These are phyloP conservation scores for Leptinotarsa haldemani DNA, from an alignment of 2,888 invertebrate genomes.

Conservation along the genomic window DNA sequence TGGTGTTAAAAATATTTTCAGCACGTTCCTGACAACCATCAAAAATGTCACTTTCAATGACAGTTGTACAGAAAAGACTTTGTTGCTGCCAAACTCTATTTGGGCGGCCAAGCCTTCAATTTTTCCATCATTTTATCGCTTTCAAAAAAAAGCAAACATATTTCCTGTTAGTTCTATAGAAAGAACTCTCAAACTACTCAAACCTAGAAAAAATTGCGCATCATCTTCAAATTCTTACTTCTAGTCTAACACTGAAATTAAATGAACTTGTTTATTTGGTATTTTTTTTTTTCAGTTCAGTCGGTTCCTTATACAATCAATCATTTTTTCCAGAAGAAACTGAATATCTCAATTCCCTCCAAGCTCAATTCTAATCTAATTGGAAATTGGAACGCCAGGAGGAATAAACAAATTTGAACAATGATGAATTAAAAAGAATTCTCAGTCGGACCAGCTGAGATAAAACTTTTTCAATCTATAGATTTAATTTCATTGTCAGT, in stretches of 20 bases:
- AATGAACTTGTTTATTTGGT: background rate
- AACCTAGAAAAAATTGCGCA: too few species aligned
- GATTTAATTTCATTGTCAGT: constrained; percentile 59
- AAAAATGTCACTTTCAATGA: too few species aligned
- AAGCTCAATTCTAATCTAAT: constrained; percentile 37
- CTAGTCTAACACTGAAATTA: background rate
- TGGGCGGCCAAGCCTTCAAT: too few species aligned
- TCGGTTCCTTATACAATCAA: background rate
- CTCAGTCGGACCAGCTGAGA: constrained; percentile 28
- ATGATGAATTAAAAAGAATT: constrained; percentile 39
- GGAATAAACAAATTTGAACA: constrained; percentile 45
- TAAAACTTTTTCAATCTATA: constrained; percentile 58
- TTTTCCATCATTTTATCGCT: too few species aligned
- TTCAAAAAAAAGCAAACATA: too few species aligned
- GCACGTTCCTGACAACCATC: too few species aligned
- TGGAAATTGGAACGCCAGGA: constrained; percentile 39
- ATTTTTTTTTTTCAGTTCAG: background rate
- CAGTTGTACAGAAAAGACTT: too few species aligned
- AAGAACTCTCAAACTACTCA: too few species aligned
- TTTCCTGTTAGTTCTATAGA: too few species aligned
- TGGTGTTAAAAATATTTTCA: too few species aligned
- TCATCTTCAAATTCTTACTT: too few species aligned
- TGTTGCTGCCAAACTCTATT: too few species aligned
- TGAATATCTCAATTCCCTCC: constrained; percentile 24
- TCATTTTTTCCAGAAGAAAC: background rate